A percentile compares a stretch with the other conserved stretches of the same genome.
Evolutionary conservation across 2,113 vertebrate species (phyloP).

Genomic region (Brachionichthys hirsutus): DNA sequence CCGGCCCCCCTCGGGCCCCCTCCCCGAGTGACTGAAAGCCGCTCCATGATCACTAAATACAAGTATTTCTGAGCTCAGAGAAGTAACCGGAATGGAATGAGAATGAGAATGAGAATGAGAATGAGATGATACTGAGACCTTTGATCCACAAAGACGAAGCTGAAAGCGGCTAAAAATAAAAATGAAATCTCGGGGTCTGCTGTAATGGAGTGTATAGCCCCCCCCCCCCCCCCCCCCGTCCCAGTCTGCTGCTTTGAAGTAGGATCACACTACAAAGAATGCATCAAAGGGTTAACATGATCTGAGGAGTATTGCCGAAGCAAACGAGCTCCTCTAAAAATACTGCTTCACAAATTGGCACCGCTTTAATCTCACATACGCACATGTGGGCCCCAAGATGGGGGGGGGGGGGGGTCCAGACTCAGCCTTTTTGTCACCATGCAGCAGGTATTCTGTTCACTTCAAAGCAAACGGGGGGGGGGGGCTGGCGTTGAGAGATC

Average conservation of each 20-base stretch:
- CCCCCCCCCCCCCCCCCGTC: conserved; percentile 13
- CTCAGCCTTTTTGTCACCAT: no score
- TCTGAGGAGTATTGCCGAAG: conserved; percentile 64
- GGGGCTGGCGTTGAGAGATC: no score
- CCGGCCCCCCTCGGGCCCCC: no score
- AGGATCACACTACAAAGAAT: conserved; percentile 67
- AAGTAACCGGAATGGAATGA: not conserved
- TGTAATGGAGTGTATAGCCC: conserved; percentile 44
- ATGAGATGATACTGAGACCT: not conserved
- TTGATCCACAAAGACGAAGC: not conserved
- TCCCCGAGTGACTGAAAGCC: no score
- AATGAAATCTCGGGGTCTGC: conserved; percentile 11
- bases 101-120: not conserved
- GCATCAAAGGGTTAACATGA: conserved; percentile 71
- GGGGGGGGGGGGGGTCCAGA: no score
- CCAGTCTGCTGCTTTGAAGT: conserved; percentile 71
- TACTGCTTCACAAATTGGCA: conserved; percentile 70
- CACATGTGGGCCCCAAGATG: not conserved
- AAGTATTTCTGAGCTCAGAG: no score
- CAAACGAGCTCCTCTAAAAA: conserved; percentile 64
- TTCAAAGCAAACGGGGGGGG: no score
- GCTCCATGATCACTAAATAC: no score
- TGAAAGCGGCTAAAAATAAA: not conserved
- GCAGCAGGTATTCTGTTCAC: no score
- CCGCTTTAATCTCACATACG: conserved; percentile 55